Conservation (phyloP, 2,797 vertebrate genomes). For the Malurus splendens region DNA sequence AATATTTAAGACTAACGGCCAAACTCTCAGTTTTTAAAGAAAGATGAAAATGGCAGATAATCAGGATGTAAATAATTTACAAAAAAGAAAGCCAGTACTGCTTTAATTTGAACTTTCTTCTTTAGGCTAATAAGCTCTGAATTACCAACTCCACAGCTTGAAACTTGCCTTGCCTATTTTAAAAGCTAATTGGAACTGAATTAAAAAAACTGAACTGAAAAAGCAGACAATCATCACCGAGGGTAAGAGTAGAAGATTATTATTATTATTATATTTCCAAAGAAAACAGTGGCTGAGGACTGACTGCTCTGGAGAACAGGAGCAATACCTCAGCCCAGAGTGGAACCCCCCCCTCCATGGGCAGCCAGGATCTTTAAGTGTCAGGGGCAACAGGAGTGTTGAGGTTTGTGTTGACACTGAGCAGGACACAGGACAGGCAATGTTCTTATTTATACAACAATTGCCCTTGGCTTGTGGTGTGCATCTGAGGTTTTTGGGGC, state of each 20-base stretch:
- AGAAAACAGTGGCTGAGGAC: neutral
- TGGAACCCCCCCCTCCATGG: neutral
- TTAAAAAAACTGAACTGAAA: neutral
- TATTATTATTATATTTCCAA: neutral
- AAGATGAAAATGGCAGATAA: neutral
- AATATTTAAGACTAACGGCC: neutral
- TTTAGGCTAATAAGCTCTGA: neutral
- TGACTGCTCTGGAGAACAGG: neutral
- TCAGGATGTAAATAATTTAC: neutral
- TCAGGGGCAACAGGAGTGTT: neutral
- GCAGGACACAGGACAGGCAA: rapidly evolving
- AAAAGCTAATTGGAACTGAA: neutral
- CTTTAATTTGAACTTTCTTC: neutral
- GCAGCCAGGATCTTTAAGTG: neutral
- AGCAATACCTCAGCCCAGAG: neutral
- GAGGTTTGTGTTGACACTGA: neutral
- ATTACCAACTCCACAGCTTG: neutral
- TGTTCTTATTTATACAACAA: rapidly evolving
- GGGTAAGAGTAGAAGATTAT: neutral
- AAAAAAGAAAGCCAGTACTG: neutral
- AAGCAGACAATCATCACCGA: neutral
- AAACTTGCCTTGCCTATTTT: neutral
- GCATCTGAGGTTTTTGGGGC: neutral
- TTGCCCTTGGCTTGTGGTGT: neutral
- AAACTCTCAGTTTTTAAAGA: neutral